Conservation (phyloP, 1,140 invertebrate species). For the Oncopeltus fasciatus region DNA sequence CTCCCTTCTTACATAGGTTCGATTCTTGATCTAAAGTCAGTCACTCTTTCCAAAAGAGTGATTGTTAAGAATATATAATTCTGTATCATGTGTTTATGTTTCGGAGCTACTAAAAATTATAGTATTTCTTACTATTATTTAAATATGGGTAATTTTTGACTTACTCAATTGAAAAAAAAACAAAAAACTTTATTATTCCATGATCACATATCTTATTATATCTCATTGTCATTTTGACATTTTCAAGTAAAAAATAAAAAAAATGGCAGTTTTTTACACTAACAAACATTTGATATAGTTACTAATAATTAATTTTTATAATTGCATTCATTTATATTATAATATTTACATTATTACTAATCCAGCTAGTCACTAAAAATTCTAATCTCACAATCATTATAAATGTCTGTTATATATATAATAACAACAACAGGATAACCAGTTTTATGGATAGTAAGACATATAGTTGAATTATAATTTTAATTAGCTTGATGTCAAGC, state of each 20-base stretch:
- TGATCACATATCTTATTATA: conserved; percentile 17
- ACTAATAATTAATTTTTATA: conserved; percentile 9
- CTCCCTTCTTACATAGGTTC: too few species aligned
- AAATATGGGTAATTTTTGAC: background rate
- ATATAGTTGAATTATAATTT: too few species aligned
- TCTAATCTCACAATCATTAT: conserved; percentile 18
- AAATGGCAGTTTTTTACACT: conserved; percentile 11
- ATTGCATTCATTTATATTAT: conserved; percentile 14
- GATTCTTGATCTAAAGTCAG: too few species aligned
- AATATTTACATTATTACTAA: conserved; percentile 18
- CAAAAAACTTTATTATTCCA: conserved; percentile 16
- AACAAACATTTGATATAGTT: conserved; percentile 17
- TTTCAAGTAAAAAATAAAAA: conserved; percentile 10
- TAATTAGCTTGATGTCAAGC: too few species aligned
- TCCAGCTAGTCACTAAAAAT: conserved; percentile 16
- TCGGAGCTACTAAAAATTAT: too few species aligned
- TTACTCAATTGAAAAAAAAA: conserved; percentile 1
- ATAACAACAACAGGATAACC: too few species aligned
- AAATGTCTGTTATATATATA: conserved; percentile 12
- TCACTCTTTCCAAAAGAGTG: too few species aligned
- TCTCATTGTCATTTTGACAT: conserved; percentile 7
- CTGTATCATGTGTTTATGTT: too few species aligned
- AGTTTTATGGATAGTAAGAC: too few species aligned
- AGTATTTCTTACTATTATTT: too few species aligned
- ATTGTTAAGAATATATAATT: too few species aligned